Percentiles rank a stretch among this genome's conserved stretches.
Conservation (phyloP, 2,797 vertebrate species). For the Crenuchus spilurus region DNA sequence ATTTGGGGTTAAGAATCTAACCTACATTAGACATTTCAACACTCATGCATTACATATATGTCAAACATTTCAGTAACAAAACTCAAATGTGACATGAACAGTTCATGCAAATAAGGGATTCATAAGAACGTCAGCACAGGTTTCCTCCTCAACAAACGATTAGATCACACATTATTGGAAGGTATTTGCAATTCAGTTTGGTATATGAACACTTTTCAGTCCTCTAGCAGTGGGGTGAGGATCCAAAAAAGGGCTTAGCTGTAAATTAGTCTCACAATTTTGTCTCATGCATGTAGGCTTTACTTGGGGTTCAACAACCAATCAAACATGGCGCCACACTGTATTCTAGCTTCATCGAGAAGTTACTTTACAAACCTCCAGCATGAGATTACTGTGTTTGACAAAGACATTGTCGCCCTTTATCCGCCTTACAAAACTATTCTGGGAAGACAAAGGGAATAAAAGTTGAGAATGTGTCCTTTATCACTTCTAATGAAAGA, state of each 20-base stretch:
- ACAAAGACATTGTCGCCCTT: conserved; percentile 98
- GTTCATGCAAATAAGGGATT: conserved; percentile 28
- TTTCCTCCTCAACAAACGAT: neutral
- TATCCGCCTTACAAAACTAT: conserved; percentile 94
- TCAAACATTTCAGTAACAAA: conserved; percentile 1
- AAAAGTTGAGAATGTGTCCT: conserved; percentile 18
- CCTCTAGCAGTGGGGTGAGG: neutral
- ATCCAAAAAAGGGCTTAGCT: too few relatives aligned
- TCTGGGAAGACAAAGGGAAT: conserved; percentile 86
- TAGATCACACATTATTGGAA: neutral
- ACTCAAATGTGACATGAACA: neutral
- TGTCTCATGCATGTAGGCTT: neutral
- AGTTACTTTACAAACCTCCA: conserved; percentile 90
- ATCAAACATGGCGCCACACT: neutral
- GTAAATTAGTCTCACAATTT: too few relatives aligned
- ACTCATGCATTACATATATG: conserved; percentile 42
- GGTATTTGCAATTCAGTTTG: neutral
- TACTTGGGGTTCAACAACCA: neutral
- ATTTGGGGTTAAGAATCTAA: neutral
- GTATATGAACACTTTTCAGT: neutral
- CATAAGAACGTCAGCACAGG: conserved; percentile 50
- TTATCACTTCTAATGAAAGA: neutral
- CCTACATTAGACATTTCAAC: neutral
- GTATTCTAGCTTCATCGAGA: neutral
- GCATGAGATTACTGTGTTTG: conserved; percentile 99